Evolutionary conservation across 2,888 invertebrate genomes (phyloP).

Genomic region (Xiphydria camelus): DNA sequence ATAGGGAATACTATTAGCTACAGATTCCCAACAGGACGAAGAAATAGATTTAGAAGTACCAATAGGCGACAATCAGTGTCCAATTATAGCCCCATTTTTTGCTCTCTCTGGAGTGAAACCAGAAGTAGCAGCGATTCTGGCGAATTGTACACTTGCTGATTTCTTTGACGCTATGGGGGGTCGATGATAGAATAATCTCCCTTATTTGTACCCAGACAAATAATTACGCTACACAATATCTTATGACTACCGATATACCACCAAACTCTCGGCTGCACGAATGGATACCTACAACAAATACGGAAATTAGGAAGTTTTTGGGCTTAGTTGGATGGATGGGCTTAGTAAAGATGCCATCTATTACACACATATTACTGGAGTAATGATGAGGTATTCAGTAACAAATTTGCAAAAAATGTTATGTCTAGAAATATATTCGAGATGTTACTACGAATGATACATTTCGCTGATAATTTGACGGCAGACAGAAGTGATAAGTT

Average conservation of each 20-base stretch:
- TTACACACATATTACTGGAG: constrained; percentile 18
- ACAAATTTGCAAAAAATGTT: constrained; percentile 4
- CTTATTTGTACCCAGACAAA: too few relatives aligned
- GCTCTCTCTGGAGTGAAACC: too few relatives aligned
- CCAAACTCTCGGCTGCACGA: constrained; percentile 1
- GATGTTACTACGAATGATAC: constrained; percentile 1
- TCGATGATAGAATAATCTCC: too few relatives aligned
- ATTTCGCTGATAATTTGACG: constrained; percentile 2
- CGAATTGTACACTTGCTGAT: too few relatives aligned
- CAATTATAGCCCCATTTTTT: too few relatives aligned
- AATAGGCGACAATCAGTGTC: too few relatives aligned
- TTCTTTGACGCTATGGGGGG: too few relatives aligned
- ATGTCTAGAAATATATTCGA: constrained; percentile 4
- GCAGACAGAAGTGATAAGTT: not conserved
- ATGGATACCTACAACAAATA: constrained; percentile 1
- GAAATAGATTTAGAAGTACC: too few relatives aligned
- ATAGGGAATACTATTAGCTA: too few relatives aligned
- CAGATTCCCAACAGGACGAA: too few relatives aligned
- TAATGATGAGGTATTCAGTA: not conserved
- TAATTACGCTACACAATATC: not conserved
- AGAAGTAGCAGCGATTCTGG: too few relatives aligned
- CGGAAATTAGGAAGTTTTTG: constrained; percentile 8
- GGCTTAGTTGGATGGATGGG: constrained; percentile 8
- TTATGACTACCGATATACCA: not conserved
- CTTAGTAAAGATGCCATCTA: constrained; percentile 2